These are phyloP conservation scores for Heliothis subflexa DNA, from an alignment of 1,140 invertebrate genomes.

Conservation along the genomic window DNA sequence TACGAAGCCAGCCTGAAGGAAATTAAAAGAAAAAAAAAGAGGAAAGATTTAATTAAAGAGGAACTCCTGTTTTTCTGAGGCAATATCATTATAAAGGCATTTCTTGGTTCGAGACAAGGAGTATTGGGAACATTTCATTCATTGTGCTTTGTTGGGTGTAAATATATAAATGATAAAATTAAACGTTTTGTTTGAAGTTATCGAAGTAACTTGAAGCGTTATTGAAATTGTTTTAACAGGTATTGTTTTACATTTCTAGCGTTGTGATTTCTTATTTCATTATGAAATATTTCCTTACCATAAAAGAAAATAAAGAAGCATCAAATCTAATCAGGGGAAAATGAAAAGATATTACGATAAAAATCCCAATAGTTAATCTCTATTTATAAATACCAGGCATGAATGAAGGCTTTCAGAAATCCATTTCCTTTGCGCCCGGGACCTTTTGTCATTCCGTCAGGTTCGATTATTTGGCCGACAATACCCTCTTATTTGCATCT, in stretches of 20 bases:
- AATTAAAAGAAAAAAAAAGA: constrained; percentile 54
- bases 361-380: constrained; percentile 32
- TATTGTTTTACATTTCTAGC: constrained; percentile 14
- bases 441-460: constrained; percentile 30
- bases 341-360: constrained; percentile 36
- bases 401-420: constrained; percentile 41
- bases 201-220: constrained; percentile 3
- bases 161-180: constrained; percentile 9
- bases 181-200: not conserved
- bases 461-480: constrained; percentile 36
- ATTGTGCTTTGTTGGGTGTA: not conserved
- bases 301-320: constrained; percentile 16
- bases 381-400: constrained; percentile 30
- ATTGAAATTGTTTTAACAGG: constrained; percentile 12
- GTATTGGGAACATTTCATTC: constrained; percentile 34
- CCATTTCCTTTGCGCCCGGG: constrained; percentile 1
- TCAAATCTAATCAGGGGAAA: not conserved
- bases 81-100: constrained; percentile 37
- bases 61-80: constrained; percentile 38
- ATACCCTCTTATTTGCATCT: constrained; percentile 29
- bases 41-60: constrained; percentile 57
- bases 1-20: constrained; percentile 43
- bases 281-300: not conserved
- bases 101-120: not conserved
- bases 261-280: not conserved